These are phyloP conservation scores for Ptyas mucosa DNA, from an alignment of 2,113 vertebrate species.

Conservation along the genomic window DNA sequence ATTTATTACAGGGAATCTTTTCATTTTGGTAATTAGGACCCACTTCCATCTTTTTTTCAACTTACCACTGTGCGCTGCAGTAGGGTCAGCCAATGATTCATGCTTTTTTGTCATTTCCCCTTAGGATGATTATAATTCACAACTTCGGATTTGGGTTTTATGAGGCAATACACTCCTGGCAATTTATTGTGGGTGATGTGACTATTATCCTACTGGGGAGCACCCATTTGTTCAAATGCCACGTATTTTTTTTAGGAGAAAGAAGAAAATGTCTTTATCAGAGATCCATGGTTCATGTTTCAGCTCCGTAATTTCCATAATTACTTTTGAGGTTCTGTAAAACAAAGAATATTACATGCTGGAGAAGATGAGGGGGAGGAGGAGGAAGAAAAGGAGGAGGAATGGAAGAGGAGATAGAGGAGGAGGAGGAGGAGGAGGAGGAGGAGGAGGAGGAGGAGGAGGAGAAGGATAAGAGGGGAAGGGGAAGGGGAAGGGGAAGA, in stretches of 20 bases:
- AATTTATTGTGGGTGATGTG: not conserved
- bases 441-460: too few relatives aligned
- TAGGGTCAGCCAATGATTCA: not conserved
- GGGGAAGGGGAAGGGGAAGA: too few relatives aligned
- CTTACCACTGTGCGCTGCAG: not conserved
- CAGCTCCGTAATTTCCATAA: not conserved
- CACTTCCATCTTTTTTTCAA: not conserved
- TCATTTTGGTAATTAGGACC: conserved; percentile 33
- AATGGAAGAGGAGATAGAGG: too few relatives aligned
- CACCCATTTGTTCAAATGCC: not conserved
- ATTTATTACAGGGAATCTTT: not conserved
- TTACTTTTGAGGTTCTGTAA: not conserved
- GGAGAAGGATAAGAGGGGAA: too few relatives aligned
- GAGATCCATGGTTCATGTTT: not conserved
- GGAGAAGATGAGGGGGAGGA: too few relatives aligned
- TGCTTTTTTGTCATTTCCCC: conserved; percentile 26
- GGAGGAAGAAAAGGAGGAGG: too few relatives aligned
- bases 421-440: too few relatives aligned
- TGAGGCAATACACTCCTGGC: not conserved
- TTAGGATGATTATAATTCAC: conserved; percentile 11
- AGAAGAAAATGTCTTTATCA: not conserved
- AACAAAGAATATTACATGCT: not conserved
- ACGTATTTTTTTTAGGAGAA: not conserved
- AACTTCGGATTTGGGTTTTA: conserved; percentile 31
- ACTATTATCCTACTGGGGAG: not conserved